Base-by-base conservation (phyloP, 2,888 invertebrate species). In the Chalcis sispes region DNA sequence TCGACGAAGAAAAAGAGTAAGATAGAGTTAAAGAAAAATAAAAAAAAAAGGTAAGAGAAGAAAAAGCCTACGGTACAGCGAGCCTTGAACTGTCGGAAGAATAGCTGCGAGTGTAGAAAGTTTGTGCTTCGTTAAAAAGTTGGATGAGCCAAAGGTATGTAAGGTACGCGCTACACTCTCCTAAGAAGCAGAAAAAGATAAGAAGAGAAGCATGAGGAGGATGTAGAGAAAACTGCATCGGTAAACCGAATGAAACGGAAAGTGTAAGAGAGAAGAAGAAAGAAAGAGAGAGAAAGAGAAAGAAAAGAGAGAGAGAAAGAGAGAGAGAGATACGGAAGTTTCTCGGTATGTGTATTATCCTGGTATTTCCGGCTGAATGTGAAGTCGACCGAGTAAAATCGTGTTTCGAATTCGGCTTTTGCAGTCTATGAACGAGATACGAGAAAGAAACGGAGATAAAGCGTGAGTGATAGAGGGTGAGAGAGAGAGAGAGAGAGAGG, bases 181-280 rank as follows among this genome's bases (percentile, higher is more conserved):
- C 32, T 15, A 36, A 13, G 59, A 58, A 48, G 42, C 4, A 4
- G 32, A 72, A 46, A 15, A 13, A 23, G 36, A 50, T 20, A 56
- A 64, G 58, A 48, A 65, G 32, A n/a, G 40, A n/a, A 54, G 15
- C 23, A 48, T 7, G 65, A 64, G 36, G 23, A 18, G 50, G 50
- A 20, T 7, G n/a, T 1, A 1, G 25, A 25, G 64, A 15, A 27
- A 13, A 3, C 10, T 5, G 52, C 52, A 65, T 5, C 27, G 64
- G 40, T 25, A 59, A 36, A 40, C 8, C 50, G 23, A 20, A 90
- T 89, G 90, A 90, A 90, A 90, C 66, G 62, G 75, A 75, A 72
- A 71, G 72, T 73, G 65, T n/a, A 10, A n/a, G 20, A 48, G 50
- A 27, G 75, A 48, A 42, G 27, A 27, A 77, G 77, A 79, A 79